Conservation (phyloP, 2,888 invertebrate genomes). For the Vesta saturnalis region DNA sequence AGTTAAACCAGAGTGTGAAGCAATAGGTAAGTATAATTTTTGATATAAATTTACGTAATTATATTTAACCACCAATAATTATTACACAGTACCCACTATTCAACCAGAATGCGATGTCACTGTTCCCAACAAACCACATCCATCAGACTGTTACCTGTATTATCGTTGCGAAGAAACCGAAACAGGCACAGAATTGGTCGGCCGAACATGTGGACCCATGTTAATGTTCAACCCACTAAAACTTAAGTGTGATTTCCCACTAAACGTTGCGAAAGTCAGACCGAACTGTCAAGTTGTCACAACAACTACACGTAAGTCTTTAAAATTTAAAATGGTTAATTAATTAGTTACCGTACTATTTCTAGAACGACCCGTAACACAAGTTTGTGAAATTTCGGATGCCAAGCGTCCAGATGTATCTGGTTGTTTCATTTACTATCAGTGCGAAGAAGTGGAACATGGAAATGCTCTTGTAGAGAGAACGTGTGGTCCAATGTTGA, state of each 20-base stretch:
- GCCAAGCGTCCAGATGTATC: conserved; percentile 55
- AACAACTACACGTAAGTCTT: neutral
- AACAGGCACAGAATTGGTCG: neutral
- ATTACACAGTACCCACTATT: neutral
- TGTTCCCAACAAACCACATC: neutral
- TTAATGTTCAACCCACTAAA: neutral
- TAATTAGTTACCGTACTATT: neutral
- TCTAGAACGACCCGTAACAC: neutral
- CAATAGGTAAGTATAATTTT: neutral
- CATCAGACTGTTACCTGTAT: neutral
- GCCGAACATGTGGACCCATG: neutral
- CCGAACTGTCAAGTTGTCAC: neutral
- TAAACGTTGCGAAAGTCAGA: neutral
- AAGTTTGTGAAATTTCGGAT: neutral
- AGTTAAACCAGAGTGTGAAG: neutral
- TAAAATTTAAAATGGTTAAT: neutral
- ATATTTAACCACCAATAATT: no score
- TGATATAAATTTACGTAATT: no score
- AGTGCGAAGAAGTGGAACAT: conserved; percentile 66
- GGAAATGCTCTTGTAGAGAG: conserved; percentile 66
- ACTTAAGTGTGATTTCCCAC: neutral
- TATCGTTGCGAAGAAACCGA: conserved; percentile 4
- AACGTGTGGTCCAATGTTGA: conserved; percentile 70
- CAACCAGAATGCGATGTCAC: neutral
- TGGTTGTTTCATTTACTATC: conserved; percentile 76